Evolutionary conservation across 2,888 invertebrate genomes (phyloP).

Genomic region (Acanthococcus lagerstroemiae): DNA sequence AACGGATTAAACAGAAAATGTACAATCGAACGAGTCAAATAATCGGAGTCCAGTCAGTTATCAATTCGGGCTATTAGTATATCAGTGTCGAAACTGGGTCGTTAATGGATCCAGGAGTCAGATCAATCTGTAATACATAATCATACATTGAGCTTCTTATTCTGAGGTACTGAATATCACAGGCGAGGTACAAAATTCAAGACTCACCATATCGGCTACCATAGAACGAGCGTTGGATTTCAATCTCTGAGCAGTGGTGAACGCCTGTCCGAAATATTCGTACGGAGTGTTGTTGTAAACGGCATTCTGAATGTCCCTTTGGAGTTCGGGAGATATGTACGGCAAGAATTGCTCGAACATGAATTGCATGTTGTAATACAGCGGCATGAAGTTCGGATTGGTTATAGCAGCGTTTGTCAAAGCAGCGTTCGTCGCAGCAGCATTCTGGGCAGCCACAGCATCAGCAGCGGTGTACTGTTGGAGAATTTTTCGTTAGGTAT

Average conservation of each 20-base stretch:
- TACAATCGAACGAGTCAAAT: no score
- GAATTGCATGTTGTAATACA: conserved; percentile 5
- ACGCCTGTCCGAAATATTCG: not conserved
- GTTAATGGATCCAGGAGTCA: no score
- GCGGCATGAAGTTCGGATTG: not conserved
- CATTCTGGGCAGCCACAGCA: not conserved
- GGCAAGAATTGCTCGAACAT: conserved; percentile 9
- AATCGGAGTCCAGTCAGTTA: no score
- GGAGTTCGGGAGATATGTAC: conserved; percentile 4
- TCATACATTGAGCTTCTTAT: not conserved
- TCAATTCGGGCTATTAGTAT: no score
- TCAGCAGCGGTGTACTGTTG: no score
- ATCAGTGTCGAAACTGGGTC: no score
- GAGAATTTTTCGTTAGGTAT: no score
- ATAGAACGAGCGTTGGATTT: conserved; percentile 2
- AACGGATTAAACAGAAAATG: no score
- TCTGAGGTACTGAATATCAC: no score
- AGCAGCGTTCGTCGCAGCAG: not conserved
- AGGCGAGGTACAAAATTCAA: no score
- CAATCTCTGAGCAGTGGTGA: not conserved
- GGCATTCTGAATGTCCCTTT: not conserved
- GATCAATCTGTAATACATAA: no score
- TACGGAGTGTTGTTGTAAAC: conserved; percentile 3
- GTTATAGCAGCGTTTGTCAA: not conserved
- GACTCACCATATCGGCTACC: conserved; percentile 13